Evolutionary conservation across 2,797 vertebrate genomes (phyloP).

Genomic region (Channa striata): DNA sequence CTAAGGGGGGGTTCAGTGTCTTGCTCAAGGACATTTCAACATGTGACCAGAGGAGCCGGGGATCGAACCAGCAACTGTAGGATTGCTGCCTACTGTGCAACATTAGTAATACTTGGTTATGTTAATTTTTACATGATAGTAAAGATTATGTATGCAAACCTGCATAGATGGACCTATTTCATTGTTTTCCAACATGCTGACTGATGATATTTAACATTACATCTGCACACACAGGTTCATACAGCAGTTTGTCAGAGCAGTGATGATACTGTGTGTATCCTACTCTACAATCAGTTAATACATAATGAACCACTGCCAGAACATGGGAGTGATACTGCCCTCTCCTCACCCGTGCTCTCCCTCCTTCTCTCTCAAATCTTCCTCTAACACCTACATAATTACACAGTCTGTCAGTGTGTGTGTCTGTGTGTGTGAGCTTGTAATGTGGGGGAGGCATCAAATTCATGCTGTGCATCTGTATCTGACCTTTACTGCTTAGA

Average conservation of each 20-base stretch:
- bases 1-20: no score
- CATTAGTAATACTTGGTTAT: no score
- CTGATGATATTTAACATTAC: background rate
- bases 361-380: constrained; percentile 49
- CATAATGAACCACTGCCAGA: constrained; percentile 53
- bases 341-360: constrained; percentile 43
- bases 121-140: background rate
- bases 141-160: no score
- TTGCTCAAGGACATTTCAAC: no score
- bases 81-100: no score
- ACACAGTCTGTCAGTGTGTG: constrained; percentile 60
- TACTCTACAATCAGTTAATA: constrained; percentile 50
- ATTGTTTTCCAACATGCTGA: no score
- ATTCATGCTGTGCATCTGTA: constrained; percentile 74
- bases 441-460: constrained; percentile 75
- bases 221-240: background rate
- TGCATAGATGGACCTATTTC: no score
- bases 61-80: no score
- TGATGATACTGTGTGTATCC: constrained; percentile 17
- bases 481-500: constrained; percentile 81
- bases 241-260: background rate
- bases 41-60: no score
- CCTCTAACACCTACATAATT: constrained; percentile 76
- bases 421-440: constrained; percentile 30
- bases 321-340: constrained; percentile 51